Evolutionary conservation across 1,140 invertebrate species (phyloP), one percentile per base, ranked within the genome.

Genomic region (Euwallacea similis): DNA sequence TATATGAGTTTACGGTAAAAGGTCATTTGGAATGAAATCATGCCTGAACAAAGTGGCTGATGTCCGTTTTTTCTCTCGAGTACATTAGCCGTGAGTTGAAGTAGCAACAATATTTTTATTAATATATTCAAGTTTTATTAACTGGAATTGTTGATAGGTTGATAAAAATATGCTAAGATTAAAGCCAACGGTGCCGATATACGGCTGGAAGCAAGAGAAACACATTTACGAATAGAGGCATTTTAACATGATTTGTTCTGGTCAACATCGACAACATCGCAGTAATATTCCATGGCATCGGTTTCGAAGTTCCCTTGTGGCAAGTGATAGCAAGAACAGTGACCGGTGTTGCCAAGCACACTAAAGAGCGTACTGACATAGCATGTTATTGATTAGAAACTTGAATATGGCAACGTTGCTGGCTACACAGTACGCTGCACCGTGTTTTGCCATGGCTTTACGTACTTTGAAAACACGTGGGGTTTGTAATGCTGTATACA

Each of bases 361-460:
- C 41, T 67, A 42, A 60, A 74, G 70, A 72, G 66, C 69, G 69
- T 44, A 43, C 72, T 61, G 66, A 76, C 77, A 72, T 71, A 58
- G 72, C 71, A 73, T 69, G 72, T 76, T 81, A 81, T 81, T 79
- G 79, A 81, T 81, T 81, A 74, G 75, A 72, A 66, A 69, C 61
- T 58, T 42, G 53, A 53, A 71, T 61, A 63, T 74, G 79, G 78
- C 79, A 81, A 79, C 79, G 58, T 42, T 50, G 78, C 75, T 68
- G 68, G 76, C 75, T 76, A 79, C 77, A 79, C 78, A 79, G 78
- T 79, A 79, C 74, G 77, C 76, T 78, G 78, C 78, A 79, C 75
- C 78, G 75, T 65, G 74, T 77, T 77, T 75, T 75, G 53, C 63
- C 47, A 63, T 63, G 47, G 61, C 50, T 63, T n/a, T 63, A 63